phyloP scores from a whole-genome alignment of 2,113 vertebrate species.

The Eublepharis macularius region DNA sequence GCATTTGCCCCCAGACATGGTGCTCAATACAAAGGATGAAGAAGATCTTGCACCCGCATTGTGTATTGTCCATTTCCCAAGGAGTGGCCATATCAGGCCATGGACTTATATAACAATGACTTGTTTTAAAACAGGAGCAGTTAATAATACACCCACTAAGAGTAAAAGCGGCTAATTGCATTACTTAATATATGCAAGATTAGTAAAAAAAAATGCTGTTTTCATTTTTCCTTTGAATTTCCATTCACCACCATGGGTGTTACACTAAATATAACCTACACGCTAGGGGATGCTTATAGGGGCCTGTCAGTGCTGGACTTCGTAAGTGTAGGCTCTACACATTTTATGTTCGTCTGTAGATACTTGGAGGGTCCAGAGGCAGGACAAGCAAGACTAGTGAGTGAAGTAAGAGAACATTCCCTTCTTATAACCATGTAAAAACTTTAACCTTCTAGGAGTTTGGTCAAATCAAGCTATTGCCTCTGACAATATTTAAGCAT shows the following conservation, averaged over 20 bases:
- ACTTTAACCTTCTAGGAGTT: slow-evolving; percentile 45
- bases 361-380: background rate
- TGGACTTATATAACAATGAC: background rate
- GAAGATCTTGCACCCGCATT: background rate
- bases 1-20: slow-evolving; percentile 7
- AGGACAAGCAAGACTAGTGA: background rate
- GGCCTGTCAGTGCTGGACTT: background rate
- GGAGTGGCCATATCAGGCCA: background rate
- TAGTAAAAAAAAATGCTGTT: background rate
- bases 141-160: background rate
- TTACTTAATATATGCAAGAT: background rate
- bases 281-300: background rate
- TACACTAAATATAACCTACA: too few species aligned
- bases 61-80: background rate
- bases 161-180: background rate
- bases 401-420: background rate
- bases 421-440: background rate
- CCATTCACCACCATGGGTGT: background rate
- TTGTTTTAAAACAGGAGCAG: background rate
- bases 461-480: slow-evolving; percentile 75
- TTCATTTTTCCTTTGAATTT: background rate
- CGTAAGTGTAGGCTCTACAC: background rate
- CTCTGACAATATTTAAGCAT: slow-evolving; percentile 72
- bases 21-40: background rate
- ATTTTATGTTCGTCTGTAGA: background rate